Evolutionary conservation across 1,140 invertebrate species (phyloP).

Genomic region (Drosophila dunni): DNA sequence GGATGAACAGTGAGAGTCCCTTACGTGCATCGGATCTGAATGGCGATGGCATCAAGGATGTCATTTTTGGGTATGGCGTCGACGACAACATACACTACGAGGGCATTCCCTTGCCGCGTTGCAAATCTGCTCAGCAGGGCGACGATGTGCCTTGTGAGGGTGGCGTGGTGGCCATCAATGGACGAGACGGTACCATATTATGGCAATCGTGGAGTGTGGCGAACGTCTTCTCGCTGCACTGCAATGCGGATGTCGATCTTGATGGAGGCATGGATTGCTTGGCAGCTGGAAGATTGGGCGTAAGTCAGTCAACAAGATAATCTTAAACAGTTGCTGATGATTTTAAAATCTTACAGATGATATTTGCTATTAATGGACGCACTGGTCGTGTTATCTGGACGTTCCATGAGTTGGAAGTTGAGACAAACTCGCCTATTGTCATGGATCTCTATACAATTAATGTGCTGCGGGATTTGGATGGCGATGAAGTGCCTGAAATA

Average conservation of each 20-base stretch:
- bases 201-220: constrained; percentile 91
- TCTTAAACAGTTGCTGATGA: neutral
- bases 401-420: constrained; percentile 85
- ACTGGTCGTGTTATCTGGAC: constrained; percentile 90
- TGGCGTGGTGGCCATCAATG: constrained; percentile 91
- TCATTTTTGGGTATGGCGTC: constrained; percentile 92
- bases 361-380: constrained; percentile 89
- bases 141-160: constrained; percentile 88
- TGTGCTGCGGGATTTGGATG: constrained; percentile 90
- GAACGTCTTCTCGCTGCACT: constrained; percentile 91
- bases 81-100: constrained; percentile 83
- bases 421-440: constrained; percentile 79
- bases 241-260: constrained; percentile 89
- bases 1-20: constrained; percentile 91
- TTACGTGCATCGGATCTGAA: constrained; percentile 91
- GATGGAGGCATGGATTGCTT: constrained; percentile 91
- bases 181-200: constrained; percentile 88
- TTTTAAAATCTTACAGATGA: constrained; percentile 85
- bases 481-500: constrained; percentile 90
- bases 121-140: constrained; percentile 68
- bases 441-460: constrained; percentile 89
- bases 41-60: constrained; percentile 89
- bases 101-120: constrained; percentile 75
- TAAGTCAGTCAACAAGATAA: constrained; percentile 77
- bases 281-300: constrained; percentile 89